Evolutionary conservation across 2,113 vertebrate genomes (phyloP).

Genomic region (Caracal caracal): DNA sequence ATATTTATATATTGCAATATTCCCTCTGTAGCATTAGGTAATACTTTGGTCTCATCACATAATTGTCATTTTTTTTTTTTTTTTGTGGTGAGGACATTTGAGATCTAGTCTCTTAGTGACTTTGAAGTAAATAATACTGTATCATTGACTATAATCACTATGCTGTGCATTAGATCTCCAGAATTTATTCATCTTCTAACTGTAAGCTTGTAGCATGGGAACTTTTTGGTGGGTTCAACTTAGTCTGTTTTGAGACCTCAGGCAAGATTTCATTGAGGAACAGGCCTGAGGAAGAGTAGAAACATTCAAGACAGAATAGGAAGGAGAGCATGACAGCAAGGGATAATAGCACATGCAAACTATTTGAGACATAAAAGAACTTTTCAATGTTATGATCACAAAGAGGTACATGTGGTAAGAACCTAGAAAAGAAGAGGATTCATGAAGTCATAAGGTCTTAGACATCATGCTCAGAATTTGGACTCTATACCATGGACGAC

Average conservation of each 20-base stretch:
- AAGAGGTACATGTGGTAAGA: neutral
- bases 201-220: neutral
- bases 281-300: neutral
- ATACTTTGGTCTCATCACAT: neutral
- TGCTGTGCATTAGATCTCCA: neutral
- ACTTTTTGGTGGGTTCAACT: neutral
- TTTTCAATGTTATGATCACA: neutral
- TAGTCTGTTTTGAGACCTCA: neutral
- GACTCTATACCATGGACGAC: neutral
- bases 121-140: neutral
- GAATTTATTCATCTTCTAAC: neutral
- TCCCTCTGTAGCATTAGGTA: neutral
- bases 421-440: neutral
- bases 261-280: neutral
- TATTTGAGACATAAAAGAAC: neutral
- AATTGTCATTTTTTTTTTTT: conserved; percentile 7
- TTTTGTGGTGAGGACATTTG: neutral
- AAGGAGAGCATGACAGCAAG: neutral
- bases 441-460: neutral
- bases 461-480: neutral
- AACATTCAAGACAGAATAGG: neutral
- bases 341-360: neutral
- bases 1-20: neutral
- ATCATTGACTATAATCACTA: neutral
- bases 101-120: neutral